Percentiles rank a stretch among this genome's conserved stretches.
These are phyloP conservation scores for Rhegmatorhina hoffmannsi DNA, from an alignment of 2,113 vertebrate species.

Conservation along the genomic window DNA sequence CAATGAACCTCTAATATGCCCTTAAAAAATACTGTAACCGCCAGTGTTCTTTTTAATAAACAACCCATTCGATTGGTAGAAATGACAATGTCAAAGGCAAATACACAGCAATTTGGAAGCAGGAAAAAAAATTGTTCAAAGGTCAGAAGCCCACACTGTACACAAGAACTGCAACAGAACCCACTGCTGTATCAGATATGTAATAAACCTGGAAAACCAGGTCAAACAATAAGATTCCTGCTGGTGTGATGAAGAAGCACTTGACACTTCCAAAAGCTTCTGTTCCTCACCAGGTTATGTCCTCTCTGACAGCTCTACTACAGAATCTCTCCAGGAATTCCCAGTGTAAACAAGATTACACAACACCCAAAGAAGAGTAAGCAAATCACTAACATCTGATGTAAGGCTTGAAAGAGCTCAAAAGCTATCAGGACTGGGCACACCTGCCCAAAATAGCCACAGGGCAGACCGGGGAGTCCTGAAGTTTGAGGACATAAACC, in stretches of 20 bases:
- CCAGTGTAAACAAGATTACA: neutral
- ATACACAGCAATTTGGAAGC: neutral
- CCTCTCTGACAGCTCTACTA: neutral
- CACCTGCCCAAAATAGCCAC: neutral
- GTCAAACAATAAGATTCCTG: neutral
- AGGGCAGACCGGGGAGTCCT: neutral
- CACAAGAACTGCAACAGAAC: neutral
- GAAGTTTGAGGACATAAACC: neutral
- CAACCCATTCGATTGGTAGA: neutral
- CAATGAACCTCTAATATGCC: neutral
- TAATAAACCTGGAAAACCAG: neutral
- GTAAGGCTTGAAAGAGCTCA: neutral
- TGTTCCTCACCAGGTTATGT: neutral
- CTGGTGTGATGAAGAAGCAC: neutral
- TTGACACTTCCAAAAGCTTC: neutral
- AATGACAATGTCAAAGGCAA: neutral
- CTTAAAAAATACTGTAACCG: neutral
- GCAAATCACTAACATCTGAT: neutral
- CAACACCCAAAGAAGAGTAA: neutral
- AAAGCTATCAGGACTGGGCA: neutral
- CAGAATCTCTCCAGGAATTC: neutral
- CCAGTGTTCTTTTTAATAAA: neutral
- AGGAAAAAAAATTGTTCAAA: neutral
- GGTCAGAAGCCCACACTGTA: neutral
- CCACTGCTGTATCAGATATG: rapidly evolving